Conservation (phyloP, 2,888 invertebrate genomes). For the Esperia sulphurella region DNA sequence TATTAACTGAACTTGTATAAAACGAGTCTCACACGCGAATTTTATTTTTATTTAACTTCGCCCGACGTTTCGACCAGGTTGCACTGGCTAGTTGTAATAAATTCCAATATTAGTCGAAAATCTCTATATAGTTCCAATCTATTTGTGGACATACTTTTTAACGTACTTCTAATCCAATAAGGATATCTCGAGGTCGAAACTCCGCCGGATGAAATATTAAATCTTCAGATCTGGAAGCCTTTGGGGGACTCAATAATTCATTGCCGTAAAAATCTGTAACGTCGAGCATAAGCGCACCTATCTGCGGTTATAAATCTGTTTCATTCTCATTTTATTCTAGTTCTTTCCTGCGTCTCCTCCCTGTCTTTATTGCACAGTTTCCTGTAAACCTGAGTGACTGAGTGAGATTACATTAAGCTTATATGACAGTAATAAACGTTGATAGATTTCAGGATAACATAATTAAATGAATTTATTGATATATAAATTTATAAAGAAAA, state of each 20-base stretch:
- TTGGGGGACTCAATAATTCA: conserved; percentile 5
- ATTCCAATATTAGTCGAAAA: neutral
- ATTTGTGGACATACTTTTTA: neutral
- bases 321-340: neutral
- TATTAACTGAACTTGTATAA: no score
- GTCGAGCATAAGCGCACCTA: neutral
- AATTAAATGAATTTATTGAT: no score
- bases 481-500: no score
- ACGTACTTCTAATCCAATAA: neutral
- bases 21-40: no score
- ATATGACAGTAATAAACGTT: no score
- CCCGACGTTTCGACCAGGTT: no score
- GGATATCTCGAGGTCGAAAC: neutral
- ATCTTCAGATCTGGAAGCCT: neutral
- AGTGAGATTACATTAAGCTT: no score
- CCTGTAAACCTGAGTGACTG: no score
- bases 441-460: no score
- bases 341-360: neutral
- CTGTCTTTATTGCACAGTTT: neutral
- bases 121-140: neutral
- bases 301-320: neutral
- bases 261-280: conserved; percentile 1
- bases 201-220: neutral
- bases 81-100: no score
- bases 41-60: no score